These are phyloP conservation scores for Cisticola juncidis DNA, from an alignment of 2,113 vertebrate genomes.

Conservation along the genomic window DNA sequence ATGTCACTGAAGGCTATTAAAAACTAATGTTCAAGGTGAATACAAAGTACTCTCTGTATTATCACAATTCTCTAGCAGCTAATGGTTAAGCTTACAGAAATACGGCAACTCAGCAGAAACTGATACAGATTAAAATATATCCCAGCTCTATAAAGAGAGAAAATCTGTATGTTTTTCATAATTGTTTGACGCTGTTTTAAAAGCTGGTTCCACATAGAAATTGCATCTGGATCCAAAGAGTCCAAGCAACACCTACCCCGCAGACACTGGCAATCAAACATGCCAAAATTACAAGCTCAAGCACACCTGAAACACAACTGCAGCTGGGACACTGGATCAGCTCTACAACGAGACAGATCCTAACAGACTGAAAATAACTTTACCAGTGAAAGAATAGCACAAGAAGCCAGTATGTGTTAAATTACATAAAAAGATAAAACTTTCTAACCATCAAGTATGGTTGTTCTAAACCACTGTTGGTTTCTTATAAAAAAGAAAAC, in stretches of 20 bases:
- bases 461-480: background rate
- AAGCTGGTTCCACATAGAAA: background rate
- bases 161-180: background rate
- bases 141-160: background rate
- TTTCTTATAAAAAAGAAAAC: background rate
- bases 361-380: background rate
- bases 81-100: background rate
- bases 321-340: background rate
- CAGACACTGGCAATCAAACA: background rate
- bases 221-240: background rate
- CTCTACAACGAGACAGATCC: background rate
- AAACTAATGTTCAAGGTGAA: background rate
- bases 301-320: background rate
- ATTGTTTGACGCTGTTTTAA: background rate
- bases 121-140: background rate
- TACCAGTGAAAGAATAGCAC: background rate
- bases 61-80: background rate
- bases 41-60: background rate
- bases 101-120: background rate
- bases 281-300: background rate
- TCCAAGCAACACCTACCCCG: background rate
- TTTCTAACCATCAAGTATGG: background rate
- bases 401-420: background rate
- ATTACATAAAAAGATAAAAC: background rate
- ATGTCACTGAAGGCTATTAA: background rate